Percentiles rank a stretch among this genome's conserved stretches.
Conservation (phyloP, 2,888 invertebrate genomes). For the Orthonevra nobilis region DNA sequence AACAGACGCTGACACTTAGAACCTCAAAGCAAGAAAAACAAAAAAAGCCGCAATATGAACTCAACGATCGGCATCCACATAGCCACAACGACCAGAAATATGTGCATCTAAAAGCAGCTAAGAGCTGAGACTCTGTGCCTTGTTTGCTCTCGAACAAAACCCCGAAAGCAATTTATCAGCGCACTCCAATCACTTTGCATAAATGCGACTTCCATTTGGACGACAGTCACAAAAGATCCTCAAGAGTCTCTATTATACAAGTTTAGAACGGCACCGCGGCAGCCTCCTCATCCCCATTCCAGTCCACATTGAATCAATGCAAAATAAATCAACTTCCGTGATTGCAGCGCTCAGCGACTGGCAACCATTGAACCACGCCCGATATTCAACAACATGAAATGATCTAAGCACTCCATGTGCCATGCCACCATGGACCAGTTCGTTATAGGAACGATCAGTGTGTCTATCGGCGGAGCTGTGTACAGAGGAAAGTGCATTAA, state of each 20-base stretch:
- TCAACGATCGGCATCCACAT: conserved; percentile 18
- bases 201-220: conserved; percentile 65
- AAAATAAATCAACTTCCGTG: conserved; percentile 70
- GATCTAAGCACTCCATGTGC: conserved; percentile 41
- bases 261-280: neutral
- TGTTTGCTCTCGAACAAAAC: conserved; percentile 54
- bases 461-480: conserved; percentile 43
- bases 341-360: conserved; percentile 58
- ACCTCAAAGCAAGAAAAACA: conserved; percentile 19
- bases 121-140: conserved; percentile 20
- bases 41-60: conserved; percentile 19
- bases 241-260: neutral
- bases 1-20: conserved; percentile 63
- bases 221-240: conserved; percentile 18
- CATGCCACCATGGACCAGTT: neutral
- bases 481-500: conserved; percentile 21
- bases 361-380: conserved; percentile 69
- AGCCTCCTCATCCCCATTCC: conserved; percentile 10
- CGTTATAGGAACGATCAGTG: conserved; percentile 3
- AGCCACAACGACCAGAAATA: conserved; percentile 16
- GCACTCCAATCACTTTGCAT: conserved; percentile 66
- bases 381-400: conserved; percentile 16
- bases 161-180: conserved; percentile 65
- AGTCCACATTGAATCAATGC: conserved; percentile 64
- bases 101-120: conserved; percentile 40